Evolutionary conservation across 2,888 invertebrate species (phyloP).

Genomic region (Hyposoter dolosus): DNA sequence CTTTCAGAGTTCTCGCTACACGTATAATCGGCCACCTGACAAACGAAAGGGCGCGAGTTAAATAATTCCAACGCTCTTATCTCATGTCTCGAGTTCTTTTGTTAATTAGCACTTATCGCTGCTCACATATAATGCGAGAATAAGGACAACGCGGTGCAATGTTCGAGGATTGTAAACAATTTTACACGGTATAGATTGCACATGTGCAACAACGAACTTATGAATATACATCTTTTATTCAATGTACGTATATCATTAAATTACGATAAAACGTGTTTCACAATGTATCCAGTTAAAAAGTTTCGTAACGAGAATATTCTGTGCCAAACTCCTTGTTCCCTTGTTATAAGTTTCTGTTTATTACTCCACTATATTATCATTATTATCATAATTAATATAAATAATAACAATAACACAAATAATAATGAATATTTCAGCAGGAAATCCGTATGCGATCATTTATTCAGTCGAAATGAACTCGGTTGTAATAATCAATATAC

Average conservation of each 20-base stretch:
- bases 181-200: conserved; percentile 44
- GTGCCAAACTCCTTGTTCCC: conserved; percentile 15
- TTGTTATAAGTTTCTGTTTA: conserved; percentile 29
- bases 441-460: neutral
- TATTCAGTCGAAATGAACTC: neutral
- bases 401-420: neutral
- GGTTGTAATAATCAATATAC: neutral
- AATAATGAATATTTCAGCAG: neutral
- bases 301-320: conserved; percentile 40
- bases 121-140: conserved; percentile 15
- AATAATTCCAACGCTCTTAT: neutral
- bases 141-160: conserved; percentile 29
- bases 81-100: neutral
- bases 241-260: conserved; percentile 48
- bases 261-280: conserved; percentile 48
- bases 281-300: conserved; percentile 39
- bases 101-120: neutral
- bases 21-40: neutral
- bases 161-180: conserved; percentile 37
- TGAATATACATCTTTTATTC: conserved; percentile 46
- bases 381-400: neutral
- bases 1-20: conserved; percentile 12
- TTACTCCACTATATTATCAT: conserved; percentile 20
- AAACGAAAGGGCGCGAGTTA: conserved; percentile 5
- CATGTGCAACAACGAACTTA: conserved; percentile 23